phyloP scores from a whole-genome alignment of 2,888 invertebrate genomes.

The Cremastinae sp. region DNA sequence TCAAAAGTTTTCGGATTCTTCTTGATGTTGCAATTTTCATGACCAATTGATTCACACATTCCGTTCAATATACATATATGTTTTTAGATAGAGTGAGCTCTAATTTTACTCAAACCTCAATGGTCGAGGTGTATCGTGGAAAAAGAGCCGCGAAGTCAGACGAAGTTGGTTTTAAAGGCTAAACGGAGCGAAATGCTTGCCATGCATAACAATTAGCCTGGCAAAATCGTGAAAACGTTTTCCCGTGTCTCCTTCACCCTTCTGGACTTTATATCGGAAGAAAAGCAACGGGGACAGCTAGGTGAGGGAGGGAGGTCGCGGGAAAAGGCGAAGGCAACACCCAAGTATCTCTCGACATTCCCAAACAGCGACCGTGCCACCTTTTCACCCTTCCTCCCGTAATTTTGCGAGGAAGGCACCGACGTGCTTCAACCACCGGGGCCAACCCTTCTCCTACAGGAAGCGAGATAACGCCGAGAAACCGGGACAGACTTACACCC shows the following conservation, averaged over 20 bases:
- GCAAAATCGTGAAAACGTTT: conserved; percentile 79
- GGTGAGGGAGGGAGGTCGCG: conserved; percentile 23
- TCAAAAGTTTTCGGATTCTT: too few species aligned
- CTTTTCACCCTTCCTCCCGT: conserved; percentile 36
- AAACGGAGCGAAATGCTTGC: conserved; percentile 74
- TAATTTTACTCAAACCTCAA: neutral
- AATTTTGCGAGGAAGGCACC: conserved; percentile 58
- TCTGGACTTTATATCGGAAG: conserved; percentile 32
- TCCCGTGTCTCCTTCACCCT: conserved; percentile 69
- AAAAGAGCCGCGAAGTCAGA: conserved; percentile 42
- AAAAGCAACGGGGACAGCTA: conserved; percentile 38
- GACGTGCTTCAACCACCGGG: conserved; percentile 67
- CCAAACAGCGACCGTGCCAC: conserved; percentile 49
- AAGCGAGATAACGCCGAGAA: conserved; percentile 74
- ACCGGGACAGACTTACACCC: conserved; percentile 78
- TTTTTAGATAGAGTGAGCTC: neutral
- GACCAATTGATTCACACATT: too few species aligned
- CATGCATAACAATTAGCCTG: conserved; percentile 79
- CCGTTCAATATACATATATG: too few species aligned
- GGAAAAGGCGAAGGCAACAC: conserved; percentile 50
- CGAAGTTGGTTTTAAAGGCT: conserved; percentile 72
- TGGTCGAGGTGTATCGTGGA: conserved; percentile 18
- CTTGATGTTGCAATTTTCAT: too few species aligned
- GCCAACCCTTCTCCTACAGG: conserved; percentile 65
- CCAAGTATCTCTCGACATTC: conserved; percentile 51